These are phyloP conservation scores for Drosophila parabipectinata DNA, from an alignment of 1,140 invertebrate species.

Conservation along the genomic window DNA sequence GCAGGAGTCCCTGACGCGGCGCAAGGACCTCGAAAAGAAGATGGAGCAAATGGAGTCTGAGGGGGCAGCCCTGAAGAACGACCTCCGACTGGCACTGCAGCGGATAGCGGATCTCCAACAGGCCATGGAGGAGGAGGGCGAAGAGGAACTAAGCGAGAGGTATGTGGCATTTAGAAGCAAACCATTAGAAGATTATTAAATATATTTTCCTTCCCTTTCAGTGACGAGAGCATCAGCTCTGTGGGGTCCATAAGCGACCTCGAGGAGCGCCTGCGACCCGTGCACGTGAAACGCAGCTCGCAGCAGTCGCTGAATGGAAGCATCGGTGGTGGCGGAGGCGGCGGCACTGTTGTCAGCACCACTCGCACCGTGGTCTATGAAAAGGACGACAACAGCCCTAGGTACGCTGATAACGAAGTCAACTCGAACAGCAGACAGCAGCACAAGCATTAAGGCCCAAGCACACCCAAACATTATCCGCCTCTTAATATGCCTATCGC, in stretches of 20 bases:
- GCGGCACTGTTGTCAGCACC: conserved; percentile 48
- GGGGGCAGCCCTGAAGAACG: conserved; percentile 87
- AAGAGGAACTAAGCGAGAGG: conserved; percentile 87
- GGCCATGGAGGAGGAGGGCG: conserved; percentile 92
- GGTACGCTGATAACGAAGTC: conserved; percentile 80
- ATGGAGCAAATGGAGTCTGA: conserved; percentile 88
- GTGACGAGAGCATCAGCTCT: conserved; percentile 76
- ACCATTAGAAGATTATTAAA: background rate
- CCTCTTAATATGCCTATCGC: conserved; percentile 56
- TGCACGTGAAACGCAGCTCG: conserved; percentile 72
- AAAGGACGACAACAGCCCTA: conserved; percentile 83
- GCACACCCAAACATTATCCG: conserved; percentile 43
- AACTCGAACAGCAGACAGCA: conserved; percentile 74
- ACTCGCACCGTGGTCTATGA: conserved; percentile 77
- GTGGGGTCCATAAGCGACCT: conserved; percentile 79
- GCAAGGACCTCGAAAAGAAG: conserved; percentile 89
- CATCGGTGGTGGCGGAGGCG: conserved; percentile 23
- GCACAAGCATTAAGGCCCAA: conserved; percentile 72
- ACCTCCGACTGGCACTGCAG: conserved; percentile 92
- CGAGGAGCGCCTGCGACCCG: conserved; percentile 75
- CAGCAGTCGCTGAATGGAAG: conserved; percentile 67
- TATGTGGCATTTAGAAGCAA: conserved; percentile 47
- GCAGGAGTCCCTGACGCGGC: conserved; percentile 88
- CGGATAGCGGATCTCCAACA: conserved; percentile 93
- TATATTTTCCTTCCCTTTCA: conserved; percentile 20